Evolutionary conservation across 2,888 invertebrate genomes (phyloP).

Genomic region (Aphrophora alni): DNA sequence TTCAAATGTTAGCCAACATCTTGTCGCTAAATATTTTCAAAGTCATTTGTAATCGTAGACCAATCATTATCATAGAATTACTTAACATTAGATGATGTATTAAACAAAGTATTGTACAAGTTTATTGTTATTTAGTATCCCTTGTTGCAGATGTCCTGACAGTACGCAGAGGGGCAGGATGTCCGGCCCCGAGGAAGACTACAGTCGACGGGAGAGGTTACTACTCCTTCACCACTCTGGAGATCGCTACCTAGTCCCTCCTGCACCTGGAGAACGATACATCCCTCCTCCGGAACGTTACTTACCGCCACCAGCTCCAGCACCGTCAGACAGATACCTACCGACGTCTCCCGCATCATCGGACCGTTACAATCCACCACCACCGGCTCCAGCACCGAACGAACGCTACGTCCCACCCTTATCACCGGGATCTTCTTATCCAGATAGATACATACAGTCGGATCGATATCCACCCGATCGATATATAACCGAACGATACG

Average conservation of each 20-base stretch:
- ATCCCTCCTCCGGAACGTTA: conserved; percentile 59
- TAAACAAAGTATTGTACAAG: no score
- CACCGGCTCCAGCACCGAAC: conserved; percentile 42
- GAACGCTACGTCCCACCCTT: conserved; percentile 29
- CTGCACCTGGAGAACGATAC: conserved; percentile 45
- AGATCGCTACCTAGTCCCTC: conserved; percentile 39
- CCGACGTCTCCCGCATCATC: conserved; percentile 44
- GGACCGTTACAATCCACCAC: conserved; percentile 42
- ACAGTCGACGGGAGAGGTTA: conserved; percentile 58
- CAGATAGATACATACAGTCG: conserved; percentile 6
- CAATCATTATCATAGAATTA: no score
- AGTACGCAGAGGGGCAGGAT: conserved; percentile 69
- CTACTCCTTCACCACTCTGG: conserved; percentile 45
- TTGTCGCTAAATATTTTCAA: no score
- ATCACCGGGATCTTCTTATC: conserved; percentile 30
- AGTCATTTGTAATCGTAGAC: no score
- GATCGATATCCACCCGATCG: not conserved
- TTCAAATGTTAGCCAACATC: no score
- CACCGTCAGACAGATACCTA: conserved; percentile 58
- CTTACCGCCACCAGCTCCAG: conserved; percentile 72
- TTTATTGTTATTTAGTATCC: no score
- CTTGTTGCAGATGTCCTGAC: conserved; percentile 68
- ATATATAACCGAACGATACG: conserved; percentile 6
- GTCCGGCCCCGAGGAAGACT: conserved; percentile 64
- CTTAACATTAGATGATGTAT: no score